Conservation (phyloP, 2,797 vertebrate species). For the Odontamblyopus lacepedii region DNA sequence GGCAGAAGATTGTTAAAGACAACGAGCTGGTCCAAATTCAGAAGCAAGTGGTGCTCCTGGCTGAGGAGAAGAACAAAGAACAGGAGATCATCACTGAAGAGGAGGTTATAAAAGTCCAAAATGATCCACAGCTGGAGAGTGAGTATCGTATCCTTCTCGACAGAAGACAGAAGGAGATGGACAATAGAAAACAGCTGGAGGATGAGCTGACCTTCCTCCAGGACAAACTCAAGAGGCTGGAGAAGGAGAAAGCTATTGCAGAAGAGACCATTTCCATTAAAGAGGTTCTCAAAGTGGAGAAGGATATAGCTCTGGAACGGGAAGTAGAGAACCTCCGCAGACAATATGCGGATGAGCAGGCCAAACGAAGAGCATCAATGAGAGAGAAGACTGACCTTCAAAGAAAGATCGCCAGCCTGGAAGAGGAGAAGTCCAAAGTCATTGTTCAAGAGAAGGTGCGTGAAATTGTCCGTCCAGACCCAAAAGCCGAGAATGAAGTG, state of each 20-base stretch:
- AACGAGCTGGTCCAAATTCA: constrained; percentile 85
- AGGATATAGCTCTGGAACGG: constrained; percentile 85
- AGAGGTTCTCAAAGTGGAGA: constrained; percentile 96
- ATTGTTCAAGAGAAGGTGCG: constrained; percentile 92
- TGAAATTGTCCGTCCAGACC: constrained; percentile 94
- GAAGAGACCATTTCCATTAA: constrained; percentile 95
- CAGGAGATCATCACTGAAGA: constrained; percentile 91
- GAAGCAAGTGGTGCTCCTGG: constrained; percentile 83
- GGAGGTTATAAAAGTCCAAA: constrained; percentile 91
- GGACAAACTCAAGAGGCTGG: constrained; percentile 87
- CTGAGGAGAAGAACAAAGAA: constrained; percentile 84
- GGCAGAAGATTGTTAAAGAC: constrained; percentile 85
- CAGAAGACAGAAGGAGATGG: constrained; percentile 79
- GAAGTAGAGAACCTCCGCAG: constrained; percentile 87
- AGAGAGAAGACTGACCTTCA: constrained; percentile 87
- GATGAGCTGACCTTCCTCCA: constrained; percentile 90
- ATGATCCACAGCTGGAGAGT: constrained; percentile 89
- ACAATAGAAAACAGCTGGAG: constrained; percentile 83
- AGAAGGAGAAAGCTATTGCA: constrained; percentile 91
- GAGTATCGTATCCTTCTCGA: constrained; percentile 86
- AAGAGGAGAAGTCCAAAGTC: constrained; percentile 91
- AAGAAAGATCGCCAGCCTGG: constrained; percentile 86
- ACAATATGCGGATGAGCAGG: constrained; percentile 88
- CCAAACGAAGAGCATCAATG: constrained; percentile 80
- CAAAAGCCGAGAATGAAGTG: constrained; percentile 92